Evolutionary conservation across 2,797 vertebrate species (phyloP), one percentile per base, ranked within the genome.

Genomic region (Molothrus aeneus): DNA sequence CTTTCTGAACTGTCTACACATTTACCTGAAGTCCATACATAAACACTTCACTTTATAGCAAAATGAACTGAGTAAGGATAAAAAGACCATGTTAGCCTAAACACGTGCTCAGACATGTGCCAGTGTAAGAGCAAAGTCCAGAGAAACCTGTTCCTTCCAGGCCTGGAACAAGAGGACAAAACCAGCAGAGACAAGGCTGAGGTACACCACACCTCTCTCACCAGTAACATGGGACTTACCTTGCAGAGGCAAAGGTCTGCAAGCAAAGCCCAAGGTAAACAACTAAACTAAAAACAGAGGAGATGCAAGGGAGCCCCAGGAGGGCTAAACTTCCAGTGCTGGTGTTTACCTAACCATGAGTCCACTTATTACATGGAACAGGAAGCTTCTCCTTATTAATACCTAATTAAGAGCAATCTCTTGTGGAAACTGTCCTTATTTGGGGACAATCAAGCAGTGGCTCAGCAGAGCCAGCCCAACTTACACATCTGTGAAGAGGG

Each of bases 401-500:
- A 80, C 2, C n/a, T 68, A 81, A 91, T 59, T 50, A 80, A 82
- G 28, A 60, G 45, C 25, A 42, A 82, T 25, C 26, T 72, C 54
- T 48, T 7, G 48, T 70, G 56, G 45, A 60, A 88, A 53, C 45
- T 10, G 10, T 93, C 51, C 72, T 86, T 17, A 13, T 59, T 4
- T 53, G 64, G 26, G 65, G 38, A n/a, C 7, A 38, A 69, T 36
- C 36, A 36, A 36, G 36, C 36, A 36, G 36, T 36, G 36, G 36
- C 65, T 91, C n/a, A 65, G 75, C 43, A 38, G 31, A 26, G n/a
- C 4, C 56, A 69, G 36, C 31, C 14, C 36, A 48, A 99, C 99
- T 99, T 97, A 99, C 99, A 99, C 97, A 53, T 99, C 99, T 4
- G 99, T 99, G 97, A 99, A 99, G 95, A 99, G 99, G 68, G 99